These are phyloP conservation scores for Apostichopus japonicus DNA, from an alignment of 35 echinoderm and acorn worm genomes.

Conservation along the genomic window DNA sequence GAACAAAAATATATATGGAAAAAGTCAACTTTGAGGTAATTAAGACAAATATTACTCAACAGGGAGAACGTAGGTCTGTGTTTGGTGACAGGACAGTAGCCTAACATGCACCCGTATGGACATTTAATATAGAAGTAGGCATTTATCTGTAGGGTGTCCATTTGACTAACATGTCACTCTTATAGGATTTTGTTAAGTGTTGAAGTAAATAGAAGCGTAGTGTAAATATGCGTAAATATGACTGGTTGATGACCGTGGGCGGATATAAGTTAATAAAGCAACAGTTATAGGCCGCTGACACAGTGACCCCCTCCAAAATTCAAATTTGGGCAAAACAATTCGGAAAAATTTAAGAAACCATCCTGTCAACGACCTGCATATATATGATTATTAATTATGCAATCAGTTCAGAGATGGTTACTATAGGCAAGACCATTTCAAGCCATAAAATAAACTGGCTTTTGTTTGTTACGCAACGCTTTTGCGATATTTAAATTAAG, in stretches of 20 bases:
- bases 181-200: not conserved
- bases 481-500: too few relatives aligned
- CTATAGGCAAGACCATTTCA: too few relatives aligned
- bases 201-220: not conserved
- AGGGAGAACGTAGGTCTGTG: not conserved
- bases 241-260: not conserved
- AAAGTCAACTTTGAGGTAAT: conserved; percentile 52
- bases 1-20: not conserved
- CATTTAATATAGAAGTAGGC: not conserved
- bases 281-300: not conserved
- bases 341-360: not conserved
- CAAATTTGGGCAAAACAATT: too few relatives aligned
- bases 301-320: not conserved
- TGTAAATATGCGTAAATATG: not conserved
- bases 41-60: conserved; percentile 30
- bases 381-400: too few relatives aligned
- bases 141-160: not conserved
- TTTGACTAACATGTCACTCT: not conserved
- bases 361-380: not conserved
- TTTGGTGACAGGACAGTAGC: not conserved
- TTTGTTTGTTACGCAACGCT: too few relatives aligned
- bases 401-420: too few relatives aligned
- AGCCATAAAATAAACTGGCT: too few relatives aligned
- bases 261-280: not conserved
- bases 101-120: not conserved